Evolutionary conservation across 1,140 invertebrate genomes (phyloP).

Genomic region (Drosophila sechellia): DNA sequence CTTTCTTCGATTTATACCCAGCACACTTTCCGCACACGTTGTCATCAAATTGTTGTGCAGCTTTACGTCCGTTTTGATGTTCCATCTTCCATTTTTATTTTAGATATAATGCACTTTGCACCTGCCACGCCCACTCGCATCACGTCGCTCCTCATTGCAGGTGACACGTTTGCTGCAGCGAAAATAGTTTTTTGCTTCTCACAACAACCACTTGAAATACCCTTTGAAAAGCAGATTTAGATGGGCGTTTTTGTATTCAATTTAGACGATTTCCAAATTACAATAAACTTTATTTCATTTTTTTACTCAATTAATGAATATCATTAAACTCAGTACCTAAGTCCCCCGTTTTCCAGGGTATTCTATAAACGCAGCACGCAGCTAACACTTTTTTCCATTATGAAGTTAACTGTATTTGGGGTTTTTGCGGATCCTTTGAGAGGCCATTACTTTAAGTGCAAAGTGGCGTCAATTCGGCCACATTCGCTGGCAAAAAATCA

Average conservation of each 20-base stretch:
- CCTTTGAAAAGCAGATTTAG: not conserved
- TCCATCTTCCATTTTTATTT: constrained; percentile 9
- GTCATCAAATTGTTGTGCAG: constrained; percentile 9
- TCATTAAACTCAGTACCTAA: no score
- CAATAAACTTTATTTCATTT: not conserved
- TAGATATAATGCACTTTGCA: constrained; percentile 21
- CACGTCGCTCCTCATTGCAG: constrained; percentile 1
- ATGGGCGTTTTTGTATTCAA: not conserved
- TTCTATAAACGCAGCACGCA: no score
- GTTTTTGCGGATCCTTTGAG: not conserved
- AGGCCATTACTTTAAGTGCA: constrained; percentile 35
- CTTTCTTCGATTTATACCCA: not conserved
- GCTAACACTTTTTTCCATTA: no score
- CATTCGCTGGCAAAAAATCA: not conserved
- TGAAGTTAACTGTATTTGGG: no score
- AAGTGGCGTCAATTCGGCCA: constrained; percentile 40
- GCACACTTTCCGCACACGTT: not conserved
- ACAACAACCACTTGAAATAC: constrained; percentile 1
- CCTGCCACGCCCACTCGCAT: constrained; percentile 14
- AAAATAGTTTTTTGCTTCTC: not conserved
- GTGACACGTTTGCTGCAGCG: constrained; percentile 16
- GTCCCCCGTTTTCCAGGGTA: no score
- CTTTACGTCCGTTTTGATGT: not conserved
- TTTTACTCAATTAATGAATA: no score
- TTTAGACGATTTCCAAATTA: not conserved